Percentiles rank a stretch among this genome's conserved stretches.
These are phyloP conservation scores for Caenorhabditis uteleia DNA, from an alignment of 2,888 invertebrate genomes.

Conservation along the genomic window DNA sequence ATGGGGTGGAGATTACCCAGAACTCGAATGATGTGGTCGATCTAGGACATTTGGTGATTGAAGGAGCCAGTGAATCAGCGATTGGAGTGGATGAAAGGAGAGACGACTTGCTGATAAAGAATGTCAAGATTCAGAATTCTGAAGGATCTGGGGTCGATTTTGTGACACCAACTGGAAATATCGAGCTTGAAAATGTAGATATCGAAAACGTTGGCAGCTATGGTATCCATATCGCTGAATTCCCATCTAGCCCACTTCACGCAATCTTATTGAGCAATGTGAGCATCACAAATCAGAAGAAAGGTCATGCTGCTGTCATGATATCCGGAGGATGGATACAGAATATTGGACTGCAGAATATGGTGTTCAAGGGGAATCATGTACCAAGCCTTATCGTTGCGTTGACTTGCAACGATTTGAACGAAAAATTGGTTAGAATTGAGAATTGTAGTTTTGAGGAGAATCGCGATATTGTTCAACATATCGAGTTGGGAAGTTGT, in stretches of 20 bases:
- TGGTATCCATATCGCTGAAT: conserved; percentile 44
- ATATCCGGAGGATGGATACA: conserved; percentile 41
- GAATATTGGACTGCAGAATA: conserved; percentile 31
- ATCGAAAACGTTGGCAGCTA: conserved; percentile 27
- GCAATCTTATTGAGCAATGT: conserved; percentile 29
- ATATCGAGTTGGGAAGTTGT: conserved; percentile 40
- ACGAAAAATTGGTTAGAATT: conserved; percentile 34
- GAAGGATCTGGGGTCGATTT: conserved; percentile 42
- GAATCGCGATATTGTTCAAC: conserved; percentile 39
- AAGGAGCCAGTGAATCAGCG: conserved; percentile 37
- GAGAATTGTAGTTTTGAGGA: conserved; percentile 29
- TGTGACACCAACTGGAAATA: conserved; percentile 39
- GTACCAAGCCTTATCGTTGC: conserved; percentile 37
- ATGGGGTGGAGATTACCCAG: conserved; percentile 42
- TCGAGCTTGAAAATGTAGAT: conserved; percentile 30
- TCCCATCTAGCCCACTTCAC: conserved; percentile 37
- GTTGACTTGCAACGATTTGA: conserved; percentile 41
- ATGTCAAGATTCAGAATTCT: conserved; percentile 24
- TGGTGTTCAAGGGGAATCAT: conserved; percentile 22
- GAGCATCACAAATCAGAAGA: conserved; percentile 32
- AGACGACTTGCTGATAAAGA: conserved; percentile 35
- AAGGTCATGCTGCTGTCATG: conserved; percentile 35
- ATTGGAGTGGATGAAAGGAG: conserved; percentile 45
- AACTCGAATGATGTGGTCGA: conserved; percentile 41
- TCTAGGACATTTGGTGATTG: conserved; percentile 41